A percentile compares a stretch with the other conserved stretches of the same genome.
Evolutionary conservation across 1,140 invertebrate genomes (phyloP).

Genomic region (Drosophila triauraria): DNA sequence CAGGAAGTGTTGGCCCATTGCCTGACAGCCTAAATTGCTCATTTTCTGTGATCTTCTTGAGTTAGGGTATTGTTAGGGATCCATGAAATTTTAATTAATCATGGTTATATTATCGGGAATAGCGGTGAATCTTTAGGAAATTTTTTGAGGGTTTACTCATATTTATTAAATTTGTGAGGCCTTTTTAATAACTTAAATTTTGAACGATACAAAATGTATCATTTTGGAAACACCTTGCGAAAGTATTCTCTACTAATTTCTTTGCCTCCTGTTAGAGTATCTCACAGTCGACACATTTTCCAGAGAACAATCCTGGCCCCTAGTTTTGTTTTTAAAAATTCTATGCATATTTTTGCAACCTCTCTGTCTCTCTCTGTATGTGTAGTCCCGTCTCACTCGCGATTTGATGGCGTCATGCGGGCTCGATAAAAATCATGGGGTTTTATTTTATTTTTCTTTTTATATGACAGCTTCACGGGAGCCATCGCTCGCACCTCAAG

Average conservation of each 20-base stretch:
- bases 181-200: background rate
- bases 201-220: background rate
- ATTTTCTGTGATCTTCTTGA: background rate
- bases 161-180: background rate
- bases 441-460: conserved; percentile 29
- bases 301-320: background rate
- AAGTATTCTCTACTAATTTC: background rate
- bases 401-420: conserved; percentile 67
- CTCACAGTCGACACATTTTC: background rate
- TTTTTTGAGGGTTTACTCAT: background rate
- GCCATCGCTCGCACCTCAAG: conserved; percentile 19
- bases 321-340: conserved; percentile 57
- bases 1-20: conserved; percentile 71
- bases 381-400: background rate
- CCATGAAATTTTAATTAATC: background rate
- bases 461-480: conserved; percentile 27
- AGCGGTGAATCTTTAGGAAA: background rate
- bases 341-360: conserved; percentile 71
- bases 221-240: background rate
- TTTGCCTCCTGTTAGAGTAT: conserved; percentile 6
- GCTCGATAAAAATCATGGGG: conserved; percentile 54
- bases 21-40: conserved; percentile 32
- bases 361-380: conserved; percentile 5
- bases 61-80: background rate
- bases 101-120: background rate